These are phyloP conservation scores for Lissocephala sabroskyi DNA, from an alignment of 2,888 invertebrate species.

Conservation along the genomic window DNA sequence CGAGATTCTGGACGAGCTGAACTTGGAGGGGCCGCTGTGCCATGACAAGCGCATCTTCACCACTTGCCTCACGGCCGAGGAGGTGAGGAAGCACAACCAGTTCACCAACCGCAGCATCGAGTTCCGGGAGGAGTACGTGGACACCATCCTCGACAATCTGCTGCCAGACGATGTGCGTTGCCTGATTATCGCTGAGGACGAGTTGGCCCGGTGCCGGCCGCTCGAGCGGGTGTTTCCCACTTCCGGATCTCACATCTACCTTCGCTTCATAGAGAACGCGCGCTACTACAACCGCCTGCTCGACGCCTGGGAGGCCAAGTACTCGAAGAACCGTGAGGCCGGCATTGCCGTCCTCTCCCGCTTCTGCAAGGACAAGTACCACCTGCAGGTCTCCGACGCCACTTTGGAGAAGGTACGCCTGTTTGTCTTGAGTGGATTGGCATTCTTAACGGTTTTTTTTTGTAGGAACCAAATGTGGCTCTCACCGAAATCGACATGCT, in stretches of 20 bases:
- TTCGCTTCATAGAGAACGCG: constrained; percentile 85
- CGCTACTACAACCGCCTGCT: constrained; percentile 93
- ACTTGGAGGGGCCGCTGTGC: constrained; percentile 74
- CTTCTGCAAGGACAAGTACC: constrained; percentile 81
- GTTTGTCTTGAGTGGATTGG: neutral
- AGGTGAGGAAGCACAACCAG: constrained; percentile 75
- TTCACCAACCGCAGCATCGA: constrained; percentile 69
- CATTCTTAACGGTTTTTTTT: neutral
- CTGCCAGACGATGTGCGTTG: constrained; percentile 93
- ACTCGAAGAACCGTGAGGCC: constrained; percentile 75
- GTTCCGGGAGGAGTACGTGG: constrained; percentile 74
- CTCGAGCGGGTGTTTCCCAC: constrained; percentile 93
- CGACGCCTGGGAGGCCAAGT: constrained; percentile 92
- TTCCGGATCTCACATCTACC: constrained; percentile 81
- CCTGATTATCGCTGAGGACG: constrained; percentile 90
- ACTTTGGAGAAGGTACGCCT: constrained; percentile 64
- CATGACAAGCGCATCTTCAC: constrained; percentile 82
- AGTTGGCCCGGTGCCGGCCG: constrained; percentile 78
- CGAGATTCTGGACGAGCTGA: constrained; percentile 61
- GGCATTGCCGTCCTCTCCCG: constrained; percentile 77
- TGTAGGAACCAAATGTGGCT: constrained; percentile 65
- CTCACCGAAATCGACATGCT: constrained; percentile 69
- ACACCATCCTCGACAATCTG: constrained; percentile 85
- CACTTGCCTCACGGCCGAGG: constrained; percentile 79
- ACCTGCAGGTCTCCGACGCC: constrained; percentile 79